Evolutionary conservation across 2,888 invertebrate species (phyloP).

Genomic region (Drosophila flavopinicola): DNA sequence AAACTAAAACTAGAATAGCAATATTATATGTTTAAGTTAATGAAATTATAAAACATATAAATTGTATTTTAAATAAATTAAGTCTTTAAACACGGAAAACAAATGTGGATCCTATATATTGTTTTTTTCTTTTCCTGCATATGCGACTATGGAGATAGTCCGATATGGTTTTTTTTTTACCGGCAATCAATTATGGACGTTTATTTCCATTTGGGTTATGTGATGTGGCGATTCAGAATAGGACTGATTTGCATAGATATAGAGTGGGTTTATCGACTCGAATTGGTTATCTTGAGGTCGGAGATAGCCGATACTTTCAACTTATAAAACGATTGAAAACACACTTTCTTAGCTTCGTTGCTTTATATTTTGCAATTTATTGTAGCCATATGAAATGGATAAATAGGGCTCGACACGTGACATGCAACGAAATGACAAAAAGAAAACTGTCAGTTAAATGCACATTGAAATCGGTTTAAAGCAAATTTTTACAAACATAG

Average conservation of each 20-base stretch:
- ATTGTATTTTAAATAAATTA: constrained; percentile 67
- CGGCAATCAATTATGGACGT: no score
- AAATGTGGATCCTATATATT: background rate
- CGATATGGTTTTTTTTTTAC: no score
- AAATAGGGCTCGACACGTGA: background rate
- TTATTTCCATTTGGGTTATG: no score
- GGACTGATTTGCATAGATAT: no score
- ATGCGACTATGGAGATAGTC: no score
- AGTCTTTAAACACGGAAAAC: constrained; percentile 37
- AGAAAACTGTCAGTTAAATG: constrained; percentile 12
- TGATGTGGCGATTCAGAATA: no score
- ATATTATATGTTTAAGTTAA: constrained; percentile 73
- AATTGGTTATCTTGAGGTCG: no score
- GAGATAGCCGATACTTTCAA: no score
- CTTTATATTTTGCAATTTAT: constrained; percentile 25
- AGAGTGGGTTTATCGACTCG: no score
- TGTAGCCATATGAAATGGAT: constrained; percentile 13
- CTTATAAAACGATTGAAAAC: background rate
- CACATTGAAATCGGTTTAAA: background rate
- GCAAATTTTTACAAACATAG: constrained; percentile 4
- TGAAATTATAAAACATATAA: constrained; percentile 63
- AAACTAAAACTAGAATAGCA: constrained; percentile 75
- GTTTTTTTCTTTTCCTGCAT: no score
- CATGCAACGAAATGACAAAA: constrained; percentile 1
- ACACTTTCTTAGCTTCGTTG: background rate